These are phyloP conservation scores for Cynopterus sphinx DNA, from an alignment of 2,797 vertebrate genomes.

Conservation along the genomic window DNA sequence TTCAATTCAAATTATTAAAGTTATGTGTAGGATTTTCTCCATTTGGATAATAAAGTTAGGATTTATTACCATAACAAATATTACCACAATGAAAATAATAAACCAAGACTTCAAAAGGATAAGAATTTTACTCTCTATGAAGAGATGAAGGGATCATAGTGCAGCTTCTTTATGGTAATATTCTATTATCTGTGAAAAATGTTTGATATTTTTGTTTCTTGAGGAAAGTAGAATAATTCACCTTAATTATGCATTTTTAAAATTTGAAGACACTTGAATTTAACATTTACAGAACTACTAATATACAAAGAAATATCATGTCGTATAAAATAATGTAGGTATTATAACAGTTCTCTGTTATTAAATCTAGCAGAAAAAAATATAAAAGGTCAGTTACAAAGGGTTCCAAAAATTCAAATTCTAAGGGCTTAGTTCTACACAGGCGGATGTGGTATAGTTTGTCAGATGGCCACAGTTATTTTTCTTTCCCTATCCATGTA, in stretches of 20 bases:
- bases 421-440: not conserved
- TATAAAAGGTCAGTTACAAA: not conserved
- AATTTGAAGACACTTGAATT: not conserved
- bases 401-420: not conserved
- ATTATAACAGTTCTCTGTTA: not conserved
- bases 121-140: not conserved
- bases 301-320: not conserved
- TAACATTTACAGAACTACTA: not conserved
- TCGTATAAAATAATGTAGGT: not conserved
- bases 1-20: not conserved
- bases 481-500: not conserved
- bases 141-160: not conserved
- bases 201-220: not conserved
- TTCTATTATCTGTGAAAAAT: not conserved
- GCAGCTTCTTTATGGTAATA: not conserved
- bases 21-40: not conserved
- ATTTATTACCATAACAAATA: not conserved
- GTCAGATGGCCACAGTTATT: not conserved
- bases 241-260: not conserved
- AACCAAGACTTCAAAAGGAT: not conserved
- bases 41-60: not conserved
- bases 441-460: too few species aligned
- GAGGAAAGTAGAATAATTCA: not conserved
- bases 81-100: not conserved
- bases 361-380: not conserved